These are phyloP conservation scores for Ernsta delagoae DNA, from an alignment of 2,888 invertebrate species.

Conservation along the genomic window DNA sequence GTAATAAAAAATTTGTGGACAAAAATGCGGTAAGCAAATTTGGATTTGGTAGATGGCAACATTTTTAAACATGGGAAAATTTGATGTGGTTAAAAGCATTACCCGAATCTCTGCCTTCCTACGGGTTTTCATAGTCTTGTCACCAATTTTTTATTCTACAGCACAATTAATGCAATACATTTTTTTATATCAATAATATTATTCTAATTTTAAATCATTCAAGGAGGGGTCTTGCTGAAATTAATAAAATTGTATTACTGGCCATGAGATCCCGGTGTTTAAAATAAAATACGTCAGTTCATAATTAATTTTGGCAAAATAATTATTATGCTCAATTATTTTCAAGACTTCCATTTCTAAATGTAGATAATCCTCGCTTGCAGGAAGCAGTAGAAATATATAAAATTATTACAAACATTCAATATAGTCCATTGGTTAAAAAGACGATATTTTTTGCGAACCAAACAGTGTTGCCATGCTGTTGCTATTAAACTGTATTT, in stretches of 20 bases:
- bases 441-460: constrained; percentile 3
- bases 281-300: too few species aligned
- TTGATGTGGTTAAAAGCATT: not conserved
- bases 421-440: constrained; percentile 11
- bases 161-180: not conserved
- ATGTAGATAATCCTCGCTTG: constrained; percentile 28
- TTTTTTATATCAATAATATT: not conserved
- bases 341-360: constrained; percentile 35
- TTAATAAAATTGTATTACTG: too few species aligned
- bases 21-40: not conserved
- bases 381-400: constrained; percentile 24
- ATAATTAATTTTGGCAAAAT: too few species aligned
- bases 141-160: not conserved
- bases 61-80: not conserved
- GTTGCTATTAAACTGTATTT: not conserved
- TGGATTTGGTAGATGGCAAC: not conserved
- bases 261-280: too few species aligned
- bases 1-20: too few species aligned
- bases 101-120: constrained; percentile 26
- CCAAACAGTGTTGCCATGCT: not conserved
- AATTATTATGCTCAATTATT: too few species aligned
- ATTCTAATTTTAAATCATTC: not conserved
- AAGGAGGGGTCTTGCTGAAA: too few species aligned
- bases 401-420: constrained; percentile 17
- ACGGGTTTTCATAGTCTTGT: constrained; percentile 31